phyloP scores from a whole-genome alignment of 2,888 invertebrate species.

The Cataglyphis cursor region DNA sequence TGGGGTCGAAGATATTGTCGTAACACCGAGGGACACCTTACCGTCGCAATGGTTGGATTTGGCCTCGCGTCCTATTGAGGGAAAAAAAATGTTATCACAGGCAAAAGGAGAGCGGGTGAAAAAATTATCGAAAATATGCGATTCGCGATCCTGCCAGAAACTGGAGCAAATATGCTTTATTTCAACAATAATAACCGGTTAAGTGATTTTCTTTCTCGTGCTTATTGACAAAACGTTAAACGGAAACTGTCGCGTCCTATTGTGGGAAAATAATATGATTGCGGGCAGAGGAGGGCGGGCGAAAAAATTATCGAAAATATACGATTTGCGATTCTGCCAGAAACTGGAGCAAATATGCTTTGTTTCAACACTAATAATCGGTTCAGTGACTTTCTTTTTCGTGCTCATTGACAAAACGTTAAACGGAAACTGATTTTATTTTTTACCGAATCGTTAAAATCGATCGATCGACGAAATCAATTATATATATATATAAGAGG shows the following conservation, averaged over 20 bases:
- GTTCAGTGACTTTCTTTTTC: background rate
- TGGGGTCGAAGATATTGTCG: slow-evolving; percentile 86
- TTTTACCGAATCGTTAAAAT: background rate
- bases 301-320: slow-evolving; percentile 19
- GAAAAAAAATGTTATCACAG: slow-evolving; percentile 53
- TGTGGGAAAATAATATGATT: slow-evolving; percentile 49
- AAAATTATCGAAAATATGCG: slow-evolving; percentile 13
- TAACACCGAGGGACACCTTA: slow-evolving; percentile 85
- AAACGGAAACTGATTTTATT: background rate
- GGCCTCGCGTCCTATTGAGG: slow-evolving; percentile 58
- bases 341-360: background rate
- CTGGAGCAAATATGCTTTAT: background rate
- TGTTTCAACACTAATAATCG: background rate
- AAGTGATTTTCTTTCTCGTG: background rate
- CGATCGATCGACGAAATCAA: background rate
- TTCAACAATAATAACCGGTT: background rate
- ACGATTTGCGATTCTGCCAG: background rate
- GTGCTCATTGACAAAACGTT: background rate
- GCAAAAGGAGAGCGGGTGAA: background rate
- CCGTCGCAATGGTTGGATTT: slow-evolving; percentile 76
- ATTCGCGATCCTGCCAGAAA: background rate
- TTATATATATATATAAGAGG: background rate
- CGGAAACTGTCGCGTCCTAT: slow-evolving; percentile 43
- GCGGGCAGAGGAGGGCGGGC: background rate
- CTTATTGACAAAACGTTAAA: background rate